Conservation (phyloP, 2,113 vertebrate species). For the Elephas maximus region DNA sequence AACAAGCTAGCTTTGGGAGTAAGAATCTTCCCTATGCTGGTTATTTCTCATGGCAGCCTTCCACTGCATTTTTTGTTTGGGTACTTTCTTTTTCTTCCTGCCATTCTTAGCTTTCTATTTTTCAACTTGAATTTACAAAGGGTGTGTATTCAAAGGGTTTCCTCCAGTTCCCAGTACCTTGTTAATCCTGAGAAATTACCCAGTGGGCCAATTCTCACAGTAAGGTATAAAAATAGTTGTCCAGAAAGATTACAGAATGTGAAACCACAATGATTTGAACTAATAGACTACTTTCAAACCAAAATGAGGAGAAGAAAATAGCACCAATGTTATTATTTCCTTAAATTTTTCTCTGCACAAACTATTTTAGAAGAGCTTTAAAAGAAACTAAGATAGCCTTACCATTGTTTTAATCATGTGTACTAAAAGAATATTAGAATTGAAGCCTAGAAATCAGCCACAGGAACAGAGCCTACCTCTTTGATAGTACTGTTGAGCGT, state of each 20-base stretch:
- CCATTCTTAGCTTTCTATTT: constrained; percentile 92
- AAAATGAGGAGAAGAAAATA: constrained; percentile 56
- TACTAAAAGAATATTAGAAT: neutral
- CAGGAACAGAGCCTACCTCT: constrained; percentile 49
- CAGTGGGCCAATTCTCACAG: constrained; percentile 90
- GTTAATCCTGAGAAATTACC: constrained; percentile 91
- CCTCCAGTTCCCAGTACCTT: constrained; percentile 89
- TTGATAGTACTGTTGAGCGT: constrained; percentile 64
- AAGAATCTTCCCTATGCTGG: constrained; percentile 71
- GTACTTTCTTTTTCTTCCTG: constrained; percentile 92
- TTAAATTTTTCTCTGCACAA: constrained; percentile 82
- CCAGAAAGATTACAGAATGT: constrained; percentile 86
- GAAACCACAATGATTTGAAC: constrained; percentile 83
- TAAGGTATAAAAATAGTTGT: constrained; percentile 91
- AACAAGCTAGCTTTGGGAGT: constrained; percentile 80
- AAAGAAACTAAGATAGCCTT: constrained; percentile 45
- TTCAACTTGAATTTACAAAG: constrained; percentile 87
- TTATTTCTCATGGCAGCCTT: constrained; percentile 89
- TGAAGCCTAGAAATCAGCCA: neutral
- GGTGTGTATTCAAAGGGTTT: constrained; percentile 90
- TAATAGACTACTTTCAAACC: constrained; percentile 83
- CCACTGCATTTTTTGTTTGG: constrained; percentile 88
- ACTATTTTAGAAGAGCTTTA: constrained; percentile 79
- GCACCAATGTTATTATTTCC: constrained; percentile 84
- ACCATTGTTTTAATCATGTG: neutral